A percentile compares a stretch with the other conserved stretches of the same genome.
Conservation (phyloP, 2,888 invertebrate genomes). For the Sussaba pulchella region DNA sequence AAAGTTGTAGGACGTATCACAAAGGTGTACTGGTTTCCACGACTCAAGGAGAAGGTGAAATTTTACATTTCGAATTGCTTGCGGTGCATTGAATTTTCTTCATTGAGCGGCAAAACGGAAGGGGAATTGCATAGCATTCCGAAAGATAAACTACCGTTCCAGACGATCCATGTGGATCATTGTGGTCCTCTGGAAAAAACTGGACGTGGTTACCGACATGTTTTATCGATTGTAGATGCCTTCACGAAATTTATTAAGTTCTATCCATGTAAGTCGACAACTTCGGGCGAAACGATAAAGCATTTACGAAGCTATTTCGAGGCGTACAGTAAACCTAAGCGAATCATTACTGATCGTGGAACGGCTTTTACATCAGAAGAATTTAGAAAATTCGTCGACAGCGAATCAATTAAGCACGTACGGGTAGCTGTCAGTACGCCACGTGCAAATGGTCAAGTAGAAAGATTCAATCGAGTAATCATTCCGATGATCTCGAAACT, state of each 20-base stretch:
- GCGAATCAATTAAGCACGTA: conserved; percentile 34
- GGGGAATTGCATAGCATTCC: conserved; percentile 72
- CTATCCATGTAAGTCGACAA: conserved; percentile 68
- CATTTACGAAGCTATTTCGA: too few species aligned
- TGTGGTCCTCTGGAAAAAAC: conserved; percentile 32
- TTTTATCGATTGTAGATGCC: conserved; percentile 59
- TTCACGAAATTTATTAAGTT: conserved; percentile 69
- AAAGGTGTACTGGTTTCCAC: too few species aligned
- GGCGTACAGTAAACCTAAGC: conserved; percentile 48
- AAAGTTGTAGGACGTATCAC: too few species aligned
- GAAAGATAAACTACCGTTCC: conserved; percentile 71
- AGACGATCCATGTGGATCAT: conserved; percentile 78
- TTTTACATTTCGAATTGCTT: conserved; percentile 73
- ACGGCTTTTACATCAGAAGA: conserved; percentile 21
- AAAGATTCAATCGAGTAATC: conserved; percentile 72
- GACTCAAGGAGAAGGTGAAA: conserved; percentile 68
- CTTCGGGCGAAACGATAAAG: not conserved
- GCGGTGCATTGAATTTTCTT: conserved; percentile 71
- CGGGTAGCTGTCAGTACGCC: too few species aligned
- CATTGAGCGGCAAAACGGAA: conserved; percentile 63
- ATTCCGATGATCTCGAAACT: conserved; percentile 73
- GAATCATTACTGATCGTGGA: conserved; percentile 73
- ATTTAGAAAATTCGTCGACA: conserved; percentile 25
- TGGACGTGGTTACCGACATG: not conserved
- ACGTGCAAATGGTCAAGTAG: conserved; percentile 76